Base-by-base conservation (phyloP, 2,888 invertebrate species). In the Drosophila cyrtoloma region DNA sequence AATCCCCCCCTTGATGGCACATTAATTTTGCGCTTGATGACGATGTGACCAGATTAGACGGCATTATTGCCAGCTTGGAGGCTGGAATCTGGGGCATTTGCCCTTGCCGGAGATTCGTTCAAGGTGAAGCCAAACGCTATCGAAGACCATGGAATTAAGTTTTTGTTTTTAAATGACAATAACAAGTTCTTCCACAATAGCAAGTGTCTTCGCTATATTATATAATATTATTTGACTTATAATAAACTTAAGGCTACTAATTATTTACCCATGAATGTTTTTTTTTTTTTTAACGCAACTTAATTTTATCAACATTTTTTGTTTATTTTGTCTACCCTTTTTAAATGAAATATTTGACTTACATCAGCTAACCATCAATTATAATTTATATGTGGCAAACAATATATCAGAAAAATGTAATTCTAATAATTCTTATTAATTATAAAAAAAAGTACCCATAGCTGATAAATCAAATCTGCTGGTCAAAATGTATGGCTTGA, bases 1-100 rank as follows among this genome's bases (percentile, higher is more conserved):
- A 80, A 85, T 89, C 85, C 85, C 90, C 87, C 85, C 90, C 90
- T 87, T 89, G 80, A 85, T 85, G 88, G 90, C 88, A 87, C 88
- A 89, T 89, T 89, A 87, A 61, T 82, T 80, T 67, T 59, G 47
- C 70, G 86, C 72, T 85, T 71, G 85, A 87, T 88, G 85, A 85
- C 85, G 74, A 75, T 89, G 68, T 87, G 73, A 73, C 60, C 37
- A 79, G 85, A 85, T 89, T 89, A 82, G 62, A 47, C 55, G 53
- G 59, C 55, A 22, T 53, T 72, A 61, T 65, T 64, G 71, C 70
- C 66, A 78, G 69, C 60, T 75, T 69, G 70, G 70, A 68, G 69
- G 55, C 56, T 42, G 32, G 37, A 81, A 65, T 77, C 52, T 50
- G 73, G 63, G 60, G 58, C 70, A 56, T 55, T 66, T 67, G 82